Base-by-base conservation (phyloP, 2,888 invertebrate species). In the Blera fallax region DNA sequence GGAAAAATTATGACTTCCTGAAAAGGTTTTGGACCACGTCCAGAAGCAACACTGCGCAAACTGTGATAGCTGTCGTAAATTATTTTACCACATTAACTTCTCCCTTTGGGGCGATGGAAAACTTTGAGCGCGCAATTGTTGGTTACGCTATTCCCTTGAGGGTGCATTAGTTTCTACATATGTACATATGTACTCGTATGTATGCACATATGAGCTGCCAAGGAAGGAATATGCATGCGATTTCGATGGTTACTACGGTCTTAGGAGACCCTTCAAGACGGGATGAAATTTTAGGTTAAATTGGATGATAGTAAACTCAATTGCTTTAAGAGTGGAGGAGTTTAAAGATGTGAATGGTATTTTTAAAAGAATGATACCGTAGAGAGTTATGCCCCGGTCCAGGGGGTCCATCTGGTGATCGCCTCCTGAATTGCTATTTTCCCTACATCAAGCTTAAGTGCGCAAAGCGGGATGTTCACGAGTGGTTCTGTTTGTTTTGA, bases 31-130 rank as follows among this genome's bases (percentile, higher is more conserved):
- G 83, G 83, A 73, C 27, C 24, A 14, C 27, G 18, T 73, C 83
- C 83, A 83, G 73, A 78, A 83, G 79, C 83, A 83, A 83, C 83
- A 83, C 83, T 83, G 83, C 83, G 83, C 83, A 83, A 79, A 79
- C 79, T 73, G 54, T 67, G 83, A 83, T 83, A 58, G 52, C 43
- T 48, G 65, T 73, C 52, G 54, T 83, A 83, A 83, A 83, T 72
- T 73, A 79, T 73, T 62, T 83, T 79, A 73, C 56, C 83, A 83
- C 78, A 79, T 78, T 67, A 69, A 69, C 52, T 83, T 67, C 43
- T 60, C 45, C 73, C 77, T 32, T 40, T 37, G 29, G 45, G 11
- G 24, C 14, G 48, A 58, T 18, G n/a, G 18, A 16, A 32, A 10
- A 27, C 10, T 67, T 34, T 16, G 24, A 18, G n/a, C 24, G 21